Conservation (phyloP, 2,888 invertebrate species). For the Mythimna loreyi region DNA sequence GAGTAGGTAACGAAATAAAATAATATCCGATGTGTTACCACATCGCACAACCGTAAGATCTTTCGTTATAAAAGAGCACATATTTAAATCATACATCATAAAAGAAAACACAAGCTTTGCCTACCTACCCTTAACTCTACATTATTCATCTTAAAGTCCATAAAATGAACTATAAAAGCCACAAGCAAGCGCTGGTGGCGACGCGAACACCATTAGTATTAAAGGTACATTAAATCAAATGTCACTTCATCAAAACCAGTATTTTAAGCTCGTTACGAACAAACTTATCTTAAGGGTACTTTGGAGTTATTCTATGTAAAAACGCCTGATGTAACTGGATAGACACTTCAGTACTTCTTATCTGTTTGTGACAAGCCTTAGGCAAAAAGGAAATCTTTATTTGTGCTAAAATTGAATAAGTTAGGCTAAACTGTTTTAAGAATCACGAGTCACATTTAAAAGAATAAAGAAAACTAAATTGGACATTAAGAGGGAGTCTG, state of each 20-base stretch:
- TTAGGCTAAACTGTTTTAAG: not conserved
- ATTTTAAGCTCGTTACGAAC: constrained; percentile 46
- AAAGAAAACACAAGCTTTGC: not conserved
- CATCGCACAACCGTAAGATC: not conserved
- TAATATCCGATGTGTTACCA: not conserved
- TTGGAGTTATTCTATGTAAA: constrained; percentile 30
- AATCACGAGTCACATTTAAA: not conserved
- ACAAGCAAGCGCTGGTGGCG: constrained; percentile 21
- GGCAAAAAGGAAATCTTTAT: not conserved
- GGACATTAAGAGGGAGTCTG: not conserved
- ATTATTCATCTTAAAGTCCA: not conserved
- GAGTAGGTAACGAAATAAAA: not conserved
- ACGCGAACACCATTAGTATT: constrained; percentile 39
- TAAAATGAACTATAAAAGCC: constrained; percentile 37
- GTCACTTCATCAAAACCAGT: constrained; percentile 53
- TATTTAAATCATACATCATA: not conserved
- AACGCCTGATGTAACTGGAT: constrained; percentile 10
- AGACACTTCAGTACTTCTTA: constrained; percentile 36
- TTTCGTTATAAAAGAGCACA: not conserved
- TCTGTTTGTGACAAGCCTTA: constrained; percentile 16
- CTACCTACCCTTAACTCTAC: not conserved
- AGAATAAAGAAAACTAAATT: not conserved
- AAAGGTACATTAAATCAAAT: constrained; percentile 56
- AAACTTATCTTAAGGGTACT: constrained; percentile 47
- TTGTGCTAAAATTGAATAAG: constrained; percentile 7